Evolutionary conservation across 2,797 vertebrate species (phyloP).

Genomic region (Echiichthys vipera): DNA sequence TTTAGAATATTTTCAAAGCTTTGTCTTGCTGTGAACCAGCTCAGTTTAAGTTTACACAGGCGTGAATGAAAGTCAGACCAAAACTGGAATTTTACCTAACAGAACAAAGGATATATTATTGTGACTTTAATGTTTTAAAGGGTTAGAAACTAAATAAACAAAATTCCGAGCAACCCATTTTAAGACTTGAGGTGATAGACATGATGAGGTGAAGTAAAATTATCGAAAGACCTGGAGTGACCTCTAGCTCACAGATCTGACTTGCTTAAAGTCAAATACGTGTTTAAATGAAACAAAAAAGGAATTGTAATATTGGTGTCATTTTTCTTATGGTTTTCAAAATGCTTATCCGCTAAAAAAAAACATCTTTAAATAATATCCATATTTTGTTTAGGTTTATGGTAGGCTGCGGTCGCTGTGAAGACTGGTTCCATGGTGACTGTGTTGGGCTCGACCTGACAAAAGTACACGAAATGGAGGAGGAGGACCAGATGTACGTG

Average conservation of each 20-base stretch:
- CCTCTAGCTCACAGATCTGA: too few relatives aligned
- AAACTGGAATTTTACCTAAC: too few relatives aligned
- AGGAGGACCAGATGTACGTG: constrained; percentile 97
- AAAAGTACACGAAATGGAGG: constrained; percentile 96
- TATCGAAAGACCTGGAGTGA: too few relatives aligned
- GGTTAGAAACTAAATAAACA: too few relatives aligned
- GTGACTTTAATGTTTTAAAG: too few relatives aligned
- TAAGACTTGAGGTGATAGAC: background rate
- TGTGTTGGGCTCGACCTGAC: constrained; percentile 95
- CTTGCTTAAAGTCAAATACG: background rate
- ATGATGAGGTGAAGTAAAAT: background rate
- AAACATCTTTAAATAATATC: background rate
- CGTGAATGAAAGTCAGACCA: too few relatives aligned
- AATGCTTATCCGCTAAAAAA: background rate
- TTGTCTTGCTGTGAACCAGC: too few relatives aligned
- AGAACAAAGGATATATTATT: too few relatives aligned
- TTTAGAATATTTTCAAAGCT: too few relatives aligned
- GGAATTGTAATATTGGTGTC: background rate
- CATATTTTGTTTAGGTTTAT: constrained; percentile 88
- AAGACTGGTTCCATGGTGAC: constrained; percentile 99
- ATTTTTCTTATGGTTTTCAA: background rate
- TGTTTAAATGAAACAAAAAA: constrained; percentile 1
- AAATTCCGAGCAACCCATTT: too few relatives aligned
- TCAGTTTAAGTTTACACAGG: too few relatives aligned
- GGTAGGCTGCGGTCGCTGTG: constrained; percentile 98